Base-by-base conservation (phyloP, 2,113 vertebrate species). In the Rhabdornis inornatus region DNA sequence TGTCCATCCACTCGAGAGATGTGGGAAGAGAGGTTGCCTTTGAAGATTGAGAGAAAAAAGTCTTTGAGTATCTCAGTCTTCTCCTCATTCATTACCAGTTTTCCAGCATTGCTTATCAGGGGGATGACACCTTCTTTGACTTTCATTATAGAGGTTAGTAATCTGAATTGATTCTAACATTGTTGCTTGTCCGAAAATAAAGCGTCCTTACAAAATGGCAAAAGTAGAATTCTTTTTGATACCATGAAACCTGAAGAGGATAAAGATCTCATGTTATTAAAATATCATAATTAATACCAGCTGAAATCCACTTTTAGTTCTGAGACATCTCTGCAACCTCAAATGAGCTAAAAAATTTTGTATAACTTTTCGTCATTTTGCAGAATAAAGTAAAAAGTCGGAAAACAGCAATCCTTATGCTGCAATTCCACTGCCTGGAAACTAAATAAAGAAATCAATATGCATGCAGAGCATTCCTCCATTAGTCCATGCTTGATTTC, bases 361-460 rank as follows among this genome's bases (percentile, higher is more conserved):
- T 37, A 8, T 23, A 31, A 1, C 12, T 19, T 77, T 84, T 56
- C 76, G 10, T 77, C 9, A 20, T 33, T 80, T 70, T 6, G 1
- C 45, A 92, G 47, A 92, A 78, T 61, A 40, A 64, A 77, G 61
- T 17, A 71, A 92, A 76, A 56, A 6, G 1, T 60, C 53, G 15
- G 21, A 71, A 95, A 90, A 30, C 39, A 87, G 39, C 39, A 39
- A 77, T 71, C 24, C 14, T 68, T 80, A 23, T 69, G 9, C 60
- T 92, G 39, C 61, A 86, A 52, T 89, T 81, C 64, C 53, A 86
- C 64, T 82, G 64, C 68, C 56, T 91, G 53, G 80, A 93, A 95
- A 95, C 69, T 68, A 94, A 96, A 83, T 33, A 92, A 95, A 90
- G 50, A 79, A 79, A 95, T 97, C 86, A 68, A 86, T 91, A 79